A percentile compares a stretch with the other conserved stretches of the same genome.
These are phyloP conservation scores for Arizona elegans DNA, from an alignment of 2,113 vertebrate genomes.

Conservation along the genomic window DNA sequence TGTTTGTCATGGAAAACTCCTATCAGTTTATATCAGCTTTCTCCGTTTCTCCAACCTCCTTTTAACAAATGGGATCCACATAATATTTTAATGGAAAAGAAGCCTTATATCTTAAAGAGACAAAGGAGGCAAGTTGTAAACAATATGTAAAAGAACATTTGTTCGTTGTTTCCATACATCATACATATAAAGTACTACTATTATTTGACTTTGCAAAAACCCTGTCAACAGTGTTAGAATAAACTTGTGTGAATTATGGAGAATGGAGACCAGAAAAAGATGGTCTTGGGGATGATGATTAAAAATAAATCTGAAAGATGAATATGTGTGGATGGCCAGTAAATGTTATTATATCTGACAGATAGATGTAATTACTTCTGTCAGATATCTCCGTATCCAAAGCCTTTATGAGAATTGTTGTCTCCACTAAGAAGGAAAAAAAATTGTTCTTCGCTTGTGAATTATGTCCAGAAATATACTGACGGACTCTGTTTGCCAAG, in stretches of 20 bases:
- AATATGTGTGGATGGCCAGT: not conserved
- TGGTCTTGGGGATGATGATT: not conserved
- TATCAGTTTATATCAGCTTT: not conserved
- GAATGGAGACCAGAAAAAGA: not conserved
- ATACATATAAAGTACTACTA: not conserved
- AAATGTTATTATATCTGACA: not conserved
- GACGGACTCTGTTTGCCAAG: constrained; percentile 60
- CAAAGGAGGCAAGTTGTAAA: not conserved
- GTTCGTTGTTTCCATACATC: not conserved
- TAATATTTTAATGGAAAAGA: not conserved
- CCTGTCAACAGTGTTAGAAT: not conserved
- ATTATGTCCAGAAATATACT: constrained; percentile 54
- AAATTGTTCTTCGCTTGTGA: constrained; percentile 42
- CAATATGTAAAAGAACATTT: not conserved
- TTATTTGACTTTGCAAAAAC: not conserved
- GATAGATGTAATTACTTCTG: not conserved
- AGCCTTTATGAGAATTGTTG: constrained; percentile 26
- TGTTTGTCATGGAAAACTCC: not conserved
- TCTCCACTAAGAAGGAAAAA: not conserved
- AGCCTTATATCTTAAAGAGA: not conserved
- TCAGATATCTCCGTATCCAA: not conserved
- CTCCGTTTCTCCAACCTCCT: not conserved
- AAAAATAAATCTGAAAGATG: not conserved
- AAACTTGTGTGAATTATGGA: not conserved
- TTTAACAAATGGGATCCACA: not conserved